A percentile compares a stretch with the other conserved stretches of the same genome.
Evolutionary conservation across 2,113 vertebrate species (phyloP).

Genomic region (Hepsetus odoe): DNA sequence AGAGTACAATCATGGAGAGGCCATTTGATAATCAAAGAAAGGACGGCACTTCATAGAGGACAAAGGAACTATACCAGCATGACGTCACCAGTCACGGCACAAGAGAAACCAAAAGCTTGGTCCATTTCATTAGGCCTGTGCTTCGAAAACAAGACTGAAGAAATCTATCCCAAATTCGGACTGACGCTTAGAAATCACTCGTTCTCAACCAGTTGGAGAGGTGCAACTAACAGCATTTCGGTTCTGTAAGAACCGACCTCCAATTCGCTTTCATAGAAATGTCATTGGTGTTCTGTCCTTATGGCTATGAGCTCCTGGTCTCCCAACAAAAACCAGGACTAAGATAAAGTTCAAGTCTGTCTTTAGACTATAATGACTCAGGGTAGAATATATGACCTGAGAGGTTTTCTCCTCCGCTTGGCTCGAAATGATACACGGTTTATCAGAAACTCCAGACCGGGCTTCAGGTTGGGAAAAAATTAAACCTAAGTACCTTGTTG

Average conservation of each 20-base stretch:
- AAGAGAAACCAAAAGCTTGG: slow-evolving; percentile 61
- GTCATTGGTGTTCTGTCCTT: neutral
- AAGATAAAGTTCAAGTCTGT: neutral
- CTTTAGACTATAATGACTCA: neutral
- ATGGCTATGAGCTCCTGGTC: neutral
- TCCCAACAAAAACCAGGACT: neutral
- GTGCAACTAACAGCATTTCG: neutral
- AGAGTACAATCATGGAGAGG: slow-evolving; percentile 68
- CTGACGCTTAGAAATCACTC: neutral
- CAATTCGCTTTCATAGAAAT: neutral
- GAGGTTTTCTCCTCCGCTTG: neutral
- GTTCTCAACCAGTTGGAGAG: neutral
- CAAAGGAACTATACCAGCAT: slow-evolving; percentile 55
- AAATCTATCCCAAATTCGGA: neutral
- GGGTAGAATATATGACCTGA: neutral
- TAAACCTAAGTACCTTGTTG: too few species aligned
- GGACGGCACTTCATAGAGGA: slow-evolving; percentile 58
- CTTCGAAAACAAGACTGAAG: neutral
- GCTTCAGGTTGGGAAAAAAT: too few species aligned
- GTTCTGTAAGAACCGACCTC: neutral
- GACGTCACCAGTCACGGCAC: slow-evolving; percentile 51
- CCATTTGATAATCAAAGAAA: slow-evolving; percentile 65
- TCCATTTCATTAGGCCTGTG: slow-evolving; percentile 57
- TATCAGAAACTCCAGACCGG: neutral
- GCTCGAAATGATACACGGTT: neutral